Evolutionary conservation across 2,113 vertebrate genomes (phyloP).

Genomic region (Aphyosemion australe): DNA sequence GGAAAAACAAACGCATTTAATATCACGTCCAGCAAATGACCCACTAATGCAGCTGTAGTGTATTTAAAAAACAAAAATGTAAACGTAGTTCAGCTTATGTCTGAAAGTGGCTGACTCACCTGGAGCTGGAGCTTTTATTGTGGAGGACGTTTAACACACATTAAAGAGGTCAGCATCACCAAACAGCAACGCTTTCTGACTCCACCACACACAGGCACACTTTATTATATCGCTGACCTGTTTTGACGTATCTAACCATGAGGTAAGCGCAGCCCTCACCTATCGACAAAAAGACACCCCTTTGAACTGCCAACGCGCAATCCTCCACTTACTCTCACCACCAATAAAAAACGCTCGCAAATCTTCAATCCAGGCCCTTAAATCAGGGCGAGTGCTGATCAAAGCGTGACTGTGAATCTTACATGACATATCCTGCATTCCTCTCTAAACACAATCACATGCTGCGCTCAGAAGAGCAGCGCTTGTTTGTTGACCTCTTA

Average conservation of each 20-base stretch:
- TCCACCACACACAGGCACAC: slow-evolving; percentile 33
- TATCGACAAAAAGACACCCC: slow-evolving; percentile 29
- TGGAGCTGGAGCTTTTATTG: slow-evolving; percentile 16
- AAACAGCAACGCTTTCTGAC: slow-evolving; percentile 35
- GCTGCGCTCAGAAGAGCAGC: slow-evolving; percentile 54
- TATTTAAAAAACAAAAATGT: too few relatives aligned
- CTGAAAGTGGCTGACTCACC: neutral
- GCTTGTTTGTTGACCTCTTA: slow-evolving; percentile 62
- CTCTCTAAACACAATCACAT: slow-evolving; percentile 79
- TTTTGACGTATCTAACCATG: slow-evolving; percentile 47
- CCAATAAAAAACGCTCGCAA: slow-evolving; percentile 67
- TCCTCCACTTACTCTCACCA: slow-evolving; percentile 52
- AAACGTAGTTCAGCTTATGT: too few relatives aligned
- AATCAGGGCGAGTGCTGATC: slow-evolving; percentile 74
- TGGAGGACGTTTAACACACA: slow-evolving; percentile 18
- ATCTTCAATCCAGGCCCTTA: slow-evolving; percentile 71
- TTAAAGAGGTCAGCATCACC: slow-evolving; percentile 26
- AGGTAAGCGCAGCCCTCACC: slow-evolving; percentile 45
- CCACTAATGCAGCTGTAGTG: too few relatives aligned
- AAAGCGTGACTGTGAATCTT: slow-evolving; percentile 75
- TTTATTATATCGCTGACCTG: slow-evolving; percentile 32
- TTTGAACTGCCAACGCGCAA: slow-evolving; percentile 59
- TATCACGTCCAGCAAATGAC: slow-evolving; percentile 11
- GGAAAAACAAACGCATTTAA: slow-evolving; percentile 49
- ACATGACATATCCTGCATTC: slow-evolving; percentile 76